phyloP scores from a whole-genome alignment of 2,113 vertebrate genomes.

The Merops nubicus region DNA sequence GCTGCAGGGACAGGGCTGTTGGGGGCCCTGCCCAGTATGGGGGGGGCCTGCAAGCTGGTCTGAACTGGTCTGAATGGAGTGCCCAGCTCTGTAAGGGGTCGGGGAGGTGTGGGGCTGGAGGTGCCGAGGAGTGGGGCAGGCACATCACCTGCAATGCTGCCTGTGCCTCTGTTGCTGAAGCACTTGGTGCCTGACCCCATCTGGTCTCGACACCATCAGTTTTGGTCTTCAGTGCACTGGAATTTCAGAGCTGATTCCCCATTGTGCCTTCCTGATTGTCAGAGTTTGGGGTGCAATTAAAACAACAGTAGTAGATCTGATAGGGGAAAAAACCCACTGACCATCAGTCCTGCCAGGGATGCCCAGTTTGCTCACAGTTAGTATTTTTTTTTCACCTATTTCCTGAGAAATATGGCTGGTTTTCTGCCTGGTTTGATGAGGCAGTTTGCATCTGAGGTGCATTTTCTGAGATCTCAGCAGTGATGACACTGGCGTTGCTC shows the following conservation, averaged over 20 bases:
- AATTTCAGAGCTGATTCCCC: not conserved
- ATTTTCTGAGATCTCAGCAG: not conserved
- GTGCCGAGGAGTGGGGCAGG: accelerated
- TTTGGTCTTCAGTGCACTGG: accelerated
- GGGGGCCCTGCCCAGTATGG: not conserved
- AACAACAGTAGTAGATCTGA: not conserved
- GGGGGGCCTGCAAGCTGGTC: not conserved
- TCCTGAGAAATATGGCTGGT: not conserved
- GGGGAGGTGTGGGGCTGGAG: not conserved
- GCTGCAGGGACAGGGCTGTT: not conserved
- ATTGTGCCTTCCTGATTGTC: not conserved
- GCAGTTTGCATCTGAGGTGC: not conserved
- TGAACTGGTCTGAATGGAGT: not conserved
- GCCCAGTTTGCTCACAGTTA: not conserved
- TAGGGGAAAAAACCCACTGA: not conserved
- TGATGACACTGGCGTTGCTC: not conserved
- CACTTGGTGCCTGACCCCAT: accelerated
- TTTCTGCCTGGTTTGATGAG: not conserved
- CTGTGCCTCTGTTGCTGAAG: accelerated
- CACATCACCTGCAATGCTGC: accelerated
- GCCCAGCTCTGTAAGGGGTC: not conserved
- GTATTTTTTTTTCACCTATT: not conserved
- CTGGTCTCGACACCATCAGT: accelerated
- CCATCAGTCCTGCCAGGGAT: not conserved
- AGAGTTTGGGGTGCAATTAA: not conserved